These are phyloP conservation scores for Pogonocherus hispidulus DNA, from an alignment of 2,888 invertebrate genomes.

Conservation along the genomic window DNA sequence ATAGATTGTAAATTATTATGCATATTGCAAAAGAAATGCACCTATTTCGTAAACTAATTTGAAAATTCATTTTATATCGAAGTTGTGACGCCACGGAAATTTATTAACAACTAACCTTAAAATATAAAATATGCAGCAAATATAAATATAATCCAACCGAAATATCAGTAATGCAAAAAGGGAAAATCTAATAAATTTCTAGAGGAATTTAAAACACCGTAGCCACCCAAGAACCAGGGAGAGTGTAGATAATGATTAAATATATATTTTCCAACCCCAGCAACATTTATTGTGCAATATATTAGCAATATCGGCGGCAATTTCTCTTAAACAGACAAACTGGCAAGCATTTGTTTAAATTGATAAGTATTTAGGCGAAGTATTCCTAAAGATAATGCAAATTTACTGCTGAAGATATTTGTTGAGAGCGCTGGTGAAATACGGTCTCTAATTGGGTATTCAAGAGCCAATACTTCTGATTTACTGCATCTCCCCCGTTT, in stretches of 20 bases:
- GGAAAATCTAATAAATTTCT: background rate
- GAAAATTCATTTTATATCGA: no score
- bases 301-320: constrained; percentile 35
- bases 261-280: constrained; percentile 11
- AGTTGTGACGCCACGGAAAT: no score
- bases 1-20: no score
- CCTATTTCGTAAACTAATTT: no score
- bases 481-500: constrained; percentile 44
- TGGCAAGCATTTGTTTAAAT: constrained; percentile 49
- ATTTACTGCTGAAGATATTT: constrained; percentile 56
- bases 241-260: constrained; percentile 26
- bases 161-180: no score
- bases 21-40: no score
- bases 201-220: background rate
- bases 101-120: no score
- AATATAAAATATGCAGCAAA: no score
- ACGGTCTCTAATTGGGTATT: constrained; percentile 59
- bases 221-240: background rate
- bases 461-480: constrained; percentile 57
- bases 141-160: no score
- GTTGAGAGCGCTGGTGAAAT: constrained; percentile 53
- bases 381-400: constrained; percentile 52
- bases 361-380: constrained; percentile 52
- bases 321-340: constrained; percentile 42
- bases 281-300: constrained; percentile 31